phyloP scores from a whole-genome alignment of 2,888 invertebrate species.

The Pinctada fucata region DNA sequence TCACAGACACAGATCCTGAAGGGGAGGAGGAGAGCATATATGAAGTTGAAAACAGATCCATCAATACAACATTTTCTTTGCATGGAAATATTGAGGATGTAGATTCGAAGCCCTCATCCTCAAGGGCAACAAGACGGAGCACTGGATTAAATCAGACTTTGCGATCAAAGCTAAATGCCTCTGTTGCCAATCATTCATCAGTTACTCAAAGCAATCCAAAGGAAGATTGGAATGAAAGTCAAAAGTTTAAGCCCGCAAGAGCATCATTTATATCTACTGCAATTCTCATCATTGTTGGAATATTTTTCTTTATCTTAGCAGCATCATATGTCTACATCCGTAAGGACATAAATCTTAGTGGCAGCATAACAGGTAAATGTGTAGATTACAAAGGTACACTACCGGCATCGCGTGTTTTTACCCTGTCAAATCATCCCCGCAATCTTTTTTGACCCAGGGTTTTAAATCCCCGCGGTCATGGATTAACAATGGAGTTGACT shows the following conservation, averaged over 20 bases:
- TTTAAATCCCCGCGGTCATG: too few relatives aligned
- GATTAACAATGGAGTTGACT: too few relatives aligned
- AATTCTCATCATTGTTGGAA: slow-evolving; percentile 54
- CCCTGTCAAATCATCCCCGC: too few relatives aligned
- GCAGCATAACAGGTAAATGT: slow-evolving; percentile 36
- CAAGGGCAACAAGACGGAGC: neutral
- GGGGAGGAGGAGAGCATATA: slow-evolving; percentile 60
- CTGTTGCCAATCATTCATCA: neutral
- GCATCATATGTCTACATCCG: slow-evolving; percentile 58
- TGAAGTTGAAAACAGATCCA: slow-evolving; percentile 63
- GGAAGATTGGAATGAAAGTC: slow-evolving; percentile 18
- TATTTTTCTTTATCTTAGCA: slow-evolving; percentile 64
- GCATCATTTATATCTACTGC: slow-evolving; percentile 57
- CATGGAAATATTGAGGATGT: slow-evolving; percentile 49
- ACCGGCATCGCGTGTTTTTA: too few relatives aligned
- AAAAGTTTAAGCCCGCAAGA: slow-evolving; percentile 28
- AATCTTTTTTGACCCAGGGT: too few relatives aligned
- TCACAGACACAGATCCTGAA: slow-evolving; percentile 60
- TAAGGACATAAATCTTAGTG: slow-evolving; percentile 20
- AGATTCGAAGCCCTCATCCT: neutral
- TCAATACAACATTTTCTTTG: slow-evolving; percentile 63
- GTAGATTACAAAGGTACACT: too few relatives aligned
- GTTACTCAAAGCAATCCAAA: neutral
- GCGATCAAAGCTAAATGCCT: neutral
- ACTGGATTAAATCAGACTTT: neutral